Conservation (phyloP, 1,140 invertebrate species). For the Drosophila quadrilineata region DNA sequence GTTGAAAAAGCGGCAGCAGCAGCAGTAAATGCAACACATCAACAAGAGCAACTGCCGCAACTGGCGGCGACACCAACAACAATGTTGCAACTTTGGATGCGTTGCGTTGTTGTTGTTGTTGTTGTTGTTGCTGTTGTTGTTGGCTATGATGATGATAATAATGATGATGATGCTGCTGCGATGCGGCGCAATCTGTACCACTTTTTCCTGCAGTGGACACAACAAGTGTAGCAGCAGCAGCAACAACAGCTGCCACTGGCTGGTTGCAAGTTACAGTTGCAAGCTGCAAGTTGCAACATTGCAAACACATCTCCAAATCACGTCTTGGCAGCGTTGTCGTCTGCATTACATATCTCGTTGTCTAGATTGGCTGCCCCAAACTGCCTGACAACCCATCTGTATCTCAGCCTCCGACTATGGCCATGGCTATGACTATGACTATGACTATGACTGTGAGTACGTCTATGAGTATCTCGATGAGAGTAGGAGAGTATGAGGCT, state of each 20-base stretch:
- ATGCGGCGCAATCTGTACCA: conserved; percentile 68
- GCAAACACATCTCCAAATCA: conserved; percentile 74
- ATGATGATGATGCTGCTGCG: conserved; percentile 29
- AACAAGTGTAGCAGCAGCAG: conserved; percentile 63
- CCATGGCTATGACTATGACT: background rate
- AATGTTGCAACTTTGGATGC: conserved; percentile 37
- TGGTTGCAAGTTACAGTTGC: conserved; percentile 45
- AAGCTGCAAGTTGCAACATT: conserved; percentile 49
- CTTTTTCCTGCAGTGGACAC: conserved; percentile 67
- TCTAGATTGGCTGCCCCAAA: conserved; percentile 66
- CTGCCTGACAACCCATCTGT: conserved; percentile 14
- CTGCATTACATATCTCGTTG: conserved; percentile 76
- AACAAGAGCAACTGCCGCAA: conserved; percentile 46
- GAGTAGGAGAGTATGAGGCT: too few species aligned
- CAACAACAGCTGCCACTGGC: conserved; percentile 12
- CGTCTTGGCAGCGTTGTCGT: conserved; percentile 55
- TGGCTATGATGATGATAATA: conserved; percentile 39
- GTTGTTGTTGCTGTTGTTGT: conserved; percentile 25
- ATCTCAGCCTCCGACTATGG: conserved; percentile 3
- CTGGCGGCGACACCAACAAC: conserved; percentile 7
- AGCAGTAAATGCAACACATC: conserved; percentile 45
- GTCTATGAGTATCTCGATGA: conserved; percentile 11
- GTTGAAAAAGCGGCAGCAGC: conserved; percentile 21
- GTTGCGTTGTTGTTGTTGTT: conserved; percentile 34
- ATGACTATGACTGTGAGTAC: background rate